Conservation (phyloP, 2,888 invertebrate genomes). For the Punctoribates punctum region DNA sequence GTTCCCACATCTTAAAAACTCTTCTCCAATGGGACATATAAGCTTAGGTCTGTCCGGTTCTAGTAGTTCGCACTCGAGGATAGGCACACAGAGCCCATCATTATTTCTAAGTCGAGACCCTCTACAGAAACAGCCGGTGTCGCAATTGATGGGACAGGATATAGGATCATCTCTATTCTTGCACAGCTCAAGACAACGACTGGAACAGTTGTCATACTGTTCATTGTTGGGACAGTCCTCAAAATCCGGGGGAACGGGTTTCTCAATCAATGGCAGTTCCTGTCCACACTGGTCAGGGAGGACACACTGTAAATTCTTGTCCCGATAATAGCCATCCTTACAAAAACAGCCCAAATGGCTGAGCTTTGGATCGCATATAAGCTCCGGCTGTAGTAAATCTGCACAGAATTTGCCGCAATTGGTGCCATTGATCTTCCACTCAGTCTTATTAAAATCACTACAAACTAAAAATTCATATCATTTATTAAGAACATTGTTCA, state of each 20-base stretch:
- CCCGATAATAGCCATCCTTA: not conserved
- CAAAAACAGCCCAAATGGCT: not conserved
- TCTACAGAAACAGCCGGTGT: constrained; percentile 17
- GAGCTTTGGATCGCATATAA: not conserved
- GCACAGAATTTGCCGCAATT: not conserved
- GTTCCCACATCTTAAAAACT: not conserved
- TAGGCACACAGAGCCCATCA: not conserved
- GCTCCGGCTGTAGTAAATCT: not conserved
- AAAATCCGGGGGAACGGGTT: not conserved
- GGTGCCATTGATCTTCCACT: not conserved
- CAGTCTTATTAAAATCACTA: not conserved
- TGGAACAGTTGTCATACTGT: not conserved
- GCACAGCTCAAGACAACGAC: not conserved
- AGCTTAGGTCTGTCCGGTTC: not conserved
- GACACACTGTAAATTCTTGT: not conserved
- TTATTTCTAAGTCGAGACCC: not conserved
- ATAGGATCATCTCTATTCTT: not conserved
- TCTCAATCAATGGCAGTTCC: not conserved
- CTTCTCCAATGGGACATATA: not conserved
- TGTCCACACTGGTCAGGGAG: not conserved
- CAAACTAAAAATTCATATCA: not conserved
- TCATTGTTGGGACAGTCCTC: not conserved
- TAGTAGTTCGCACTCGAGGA: not conserved
- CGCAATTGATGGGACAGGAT: not conserved
- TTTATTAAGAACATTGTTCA: too few relatives aligned